A percentile compares a stretch with the other conserved stretches of the same genome.
Conservation (phyloP, 1,140 invertebrate genomes). For the Zelostemma sp. region DNA sequence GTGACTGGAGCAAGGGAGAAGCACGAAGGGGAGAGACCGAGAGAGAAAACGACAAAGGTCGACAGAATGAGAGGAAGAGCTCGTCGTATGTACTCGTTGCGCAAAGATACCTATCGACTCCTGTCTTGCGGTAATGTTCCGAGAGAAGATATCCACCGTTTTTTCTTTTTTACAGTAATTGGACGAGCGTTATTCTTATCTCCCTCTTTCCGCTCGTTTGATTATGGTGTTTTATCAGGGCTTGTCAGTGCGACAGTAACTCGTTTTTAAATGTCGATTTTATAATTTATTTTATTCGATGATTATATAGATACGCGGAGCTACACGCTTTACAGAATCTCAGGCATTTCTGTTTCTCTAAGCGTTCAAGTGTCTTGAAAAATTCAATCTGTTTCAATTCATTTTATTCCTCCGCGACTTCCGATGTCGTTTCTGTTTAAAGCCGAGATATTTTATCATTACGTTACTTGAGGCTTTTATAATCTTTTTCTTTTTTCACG, state of each 20-base stretch:
- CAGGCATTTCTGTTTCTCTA: neutral
- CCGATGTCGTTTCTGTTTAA: too few relatives aligned
- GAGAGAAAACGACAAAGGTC: constrained; percentile 27
- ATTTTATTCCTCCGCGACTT: too few relatives aligned
- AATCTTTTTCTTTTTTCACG: too few relatives aligned
- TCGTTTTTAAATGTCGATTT: constrained; percentile 44
- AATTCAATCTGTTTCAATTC: too few relatives aligned
- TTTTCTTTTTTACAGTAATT: constrained; percentile 44
- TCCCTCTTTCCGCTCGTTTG: constrained; percentile 27
- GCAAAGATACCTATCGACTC: constrained; percentile 51
- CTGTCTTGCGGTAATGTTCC: constrained; percentile 48
- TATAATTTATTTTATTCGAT: constrained; percentile 8
- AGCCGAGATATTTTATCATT: too few relatives aligned
- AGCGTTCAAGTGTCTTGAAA: too few relatives aligned
- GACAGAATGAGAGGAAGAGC: constrained; percentile 42
- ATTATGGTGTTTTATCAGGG: constrained; percentile 47
- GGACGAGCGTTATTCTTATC: constrained; percentile 49
- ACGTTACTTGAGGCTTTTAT: too few relatives aligned
- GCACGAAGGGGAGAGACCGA: constrained; percentile 11
- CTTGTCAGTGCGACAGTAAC: constrained; percentile 40
- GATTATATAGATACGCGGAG: neutral
- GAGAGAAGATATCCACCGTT: constrained; percentile 42
- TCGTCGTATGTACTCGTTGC: constrained; percentile 43
- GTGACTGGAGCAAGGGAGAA: constrained; percentile 32
- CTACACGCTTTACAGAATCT: neutral